Conservation (phyloP, 2,888 invertebrate species). For the Kuschelorhynchus macadamiae region DNA sequence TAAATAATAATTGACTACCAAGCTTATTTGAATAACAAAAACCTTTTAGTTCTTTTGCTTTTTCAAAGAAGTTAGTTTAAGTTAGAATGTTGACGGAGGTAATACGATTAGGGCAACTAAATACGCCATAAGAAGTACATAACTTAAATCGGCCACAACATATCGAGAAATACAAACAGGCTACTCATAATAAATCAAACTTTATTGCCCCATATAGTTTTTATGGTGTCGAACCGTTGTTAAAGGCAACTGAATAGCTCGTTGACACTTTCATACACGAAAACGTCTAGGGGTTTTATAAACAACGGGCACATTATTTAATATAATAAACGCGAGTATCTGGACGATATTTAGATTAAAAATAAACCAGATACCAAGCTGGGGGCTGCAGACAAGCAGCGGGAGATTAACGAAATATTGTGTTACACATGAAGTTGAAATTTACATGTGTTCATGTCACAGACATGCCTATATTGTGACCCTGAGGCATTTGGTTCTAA, state of each 20-base stretch:
- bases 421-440: conserved; percentile 57
- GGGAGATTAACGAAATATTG: conserved; percentile 64
- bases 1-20: too few relatives aligned
- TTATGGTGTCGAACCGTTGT: too few relatives aligned
- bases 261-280: conserved; percentile 23
- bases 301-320: conserved; percentile 33
- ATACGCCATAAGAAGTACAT: too few relatives aligned
- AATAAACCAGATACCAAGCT: conserved; percentile 56
- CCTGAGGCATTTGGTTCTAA: conserved; percentile 24
- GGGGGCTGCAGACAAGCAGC: conserved; percentile 56
- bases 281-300: conserved; percentile 31
- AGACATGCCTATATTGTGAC: conserved; percentile 26
- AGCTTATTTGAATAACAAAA: too few relatives aligned
- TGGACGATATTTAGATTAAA: conserved; percentile 48
- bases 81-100: too few relatives aligned
- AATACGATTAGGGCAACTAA: too few relatives aligned
- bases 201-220: too few relatives aligned
- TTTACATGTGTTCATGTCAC: conserved; percentile 59
- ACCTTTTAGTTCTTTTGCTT: too few relatives aligned
- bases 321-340: conserved; percentile 25
- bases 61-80: too few relatives aligned
- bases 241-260: conserved; percentile 11
- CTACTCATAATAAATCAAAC: too few relatives aligned
- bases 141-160: too few relatives aligned
- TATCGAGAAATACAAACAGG: too few relatives aligned